These are phyloP conservation scores for Sylvicola cinctus DNA, from an alignment of 2,888 invertebrate species.

Conservation along the genomic window DNA sequence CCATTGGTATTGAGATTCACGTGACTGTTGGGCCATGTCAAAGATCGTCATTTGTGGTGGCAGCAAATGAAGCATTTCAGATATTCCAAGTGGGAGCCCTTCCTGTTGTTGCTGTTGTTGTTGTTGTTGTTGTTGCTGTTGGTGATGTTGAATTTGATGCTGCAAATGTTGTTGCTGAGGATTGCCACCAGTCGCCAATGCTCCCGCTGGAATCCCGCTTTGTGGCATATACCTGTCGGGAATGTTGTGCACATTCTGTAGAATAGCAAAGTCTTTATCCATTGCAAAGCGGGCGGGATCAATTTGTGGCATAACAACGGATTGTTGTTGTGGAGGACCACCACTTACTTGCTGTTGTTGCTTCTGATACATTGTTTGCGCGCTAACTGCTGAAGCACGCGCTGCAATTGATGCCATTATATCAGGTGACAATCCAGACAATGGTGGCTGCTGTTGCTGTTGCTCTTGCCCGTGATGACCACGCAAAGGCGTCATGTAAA, in stretches of 20 bases:
- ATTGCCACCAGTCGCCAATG: background rate
- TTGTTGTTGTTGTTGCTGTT: slow-evolving; percentile 9
- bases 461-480: slow-evolving; percentile 3
- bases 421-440: slow-evolving; percentile 6
- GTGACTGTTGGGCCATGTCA: slow-evolving; percentile 33
- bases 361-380: slow-evolving; percentile 7
- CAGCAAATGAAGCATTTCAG: slow-evolving; percentile 25
- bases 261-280: too few species aligned
- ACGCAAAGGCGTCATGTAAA: too few species aligned
- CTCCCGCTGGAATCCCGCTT: too few species aligned
- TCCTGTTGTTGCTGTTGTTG: slow-evolving; percentile 9
- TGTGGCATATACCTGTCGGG: too few species aligned
- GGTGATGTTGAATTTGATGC: slow-evolving; percentile 7
- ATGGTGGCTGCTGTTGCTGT: slow-evolving; percentile 2
- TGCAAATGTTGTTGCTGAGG: background rate
- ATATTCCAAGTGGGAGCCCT: slow-evolving; percentile 10
- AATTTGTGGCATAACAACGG: slow-evolving; percentile 10
- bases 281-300: slow-evolving; percentile 7
- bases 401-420: slow-evolving; percentile 9
- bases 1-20: slow-evolving; percentile 31
- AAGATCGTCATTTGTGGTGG: slow-evolving; percentile 34
- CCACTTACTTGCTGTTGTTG: slow-evolving; percentile 8
- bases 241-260: too few species aligned
- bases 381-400: slow-evolving; percentile 8
- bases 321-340: slow-evolving; percentile 6